phyloP scores from a whole-genome alignment of 2,797 vertebrate genomes.

The Pipistrellus nathusii region DNA sequence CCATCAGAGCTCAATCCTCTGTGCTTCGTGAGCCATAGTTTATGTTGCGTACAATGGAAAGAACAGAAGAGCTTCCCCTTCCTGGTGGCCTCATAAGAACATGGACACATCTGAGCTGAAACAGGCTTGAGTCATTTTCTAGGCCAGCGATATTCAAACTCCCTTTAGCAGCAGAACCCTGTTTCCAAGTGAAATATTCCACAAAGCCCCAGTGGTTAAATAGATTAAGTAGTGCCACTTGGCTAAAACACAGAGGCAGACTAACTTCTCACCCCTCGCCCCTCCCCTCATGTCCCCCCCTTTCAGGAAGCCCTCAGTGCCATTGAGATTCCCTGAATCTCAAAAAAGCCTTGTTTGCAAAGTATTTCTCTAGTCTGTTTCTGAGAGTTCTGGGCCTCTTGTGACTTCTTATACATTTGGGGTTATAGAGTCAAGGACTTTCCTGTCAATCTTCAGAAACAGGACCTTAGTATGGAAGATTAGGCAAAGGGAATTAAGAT shows the following conservation, averaged over 20 bases:
- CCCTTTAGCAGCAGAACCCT: background rate
- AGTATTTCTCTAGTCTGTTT: background rate
- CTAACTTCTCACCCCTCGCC: background rate
- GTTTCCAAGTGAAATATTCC: slow-evolving; percentile 19
- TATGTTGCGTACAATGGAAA: background rate
- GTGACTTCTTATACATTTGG: background rate
- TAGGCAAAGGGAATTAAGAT: background rate
- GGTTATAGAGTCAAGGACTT: background rate
- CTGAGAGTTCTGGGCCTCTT: background rate
- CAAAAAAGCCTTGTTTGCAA: background rate
- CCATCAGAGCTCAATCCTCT: background rate
- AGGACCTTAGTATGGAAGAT: background rate
- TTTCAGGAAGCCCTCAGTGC: background rate
- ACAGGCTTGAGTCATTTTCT: background rate
- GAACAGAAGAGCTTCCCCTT: background rate
- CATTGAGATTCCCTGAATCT: background rate
- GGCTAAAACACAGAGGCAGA: background rate
- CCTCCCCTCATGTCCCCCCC: background rate
- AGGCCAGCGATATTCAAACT: background rate
- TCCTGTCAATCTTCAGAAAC: background rate
- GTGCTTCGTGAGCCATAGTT: background rate
- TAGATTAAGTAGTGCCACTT: background rate
- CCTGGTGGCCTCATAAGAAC: background rate
- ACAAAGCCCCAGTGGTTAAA: background rate
- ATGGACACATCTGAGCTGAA: background rate